Conservation (phyloP, 2,888 invertebrate species). For the Platycnemis pennipes region DNA sequence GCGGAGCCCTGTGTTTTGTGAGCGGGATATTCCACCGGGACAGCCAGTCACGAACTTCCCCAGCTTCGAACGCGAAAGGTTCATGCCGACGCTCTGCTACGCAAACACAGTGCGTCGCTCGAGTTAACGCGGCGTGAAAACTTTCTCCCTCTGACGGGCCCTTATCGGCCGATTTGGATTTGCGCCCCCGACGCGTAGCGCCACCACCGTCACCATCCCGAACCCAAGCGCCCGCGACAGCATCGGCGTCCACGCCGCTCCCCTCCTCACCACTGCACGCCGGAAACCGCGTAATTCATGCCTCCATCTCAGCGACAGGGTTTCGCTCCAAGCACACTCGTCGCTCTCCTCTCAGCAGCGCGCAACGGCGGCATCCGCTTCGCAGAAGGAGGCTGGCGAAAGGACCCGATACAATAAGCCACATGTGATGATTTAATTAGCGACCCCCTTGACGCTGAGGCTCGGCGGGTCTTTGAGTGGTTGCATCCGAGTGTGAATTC, state of each 20-base stretch:
- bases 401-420: neutral
- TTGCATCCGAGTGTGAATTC: neutral
- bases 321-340: too few species aligned
- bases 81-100: neutral
- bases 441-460: neutral
- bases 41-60: neutral
- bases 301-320: too few species aligned
- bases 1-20: too few species aligned
- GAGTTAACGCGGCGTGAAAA: neutral
- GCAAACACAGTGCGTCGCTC: neutral
- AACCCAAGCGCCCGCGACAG: too few species aligned
- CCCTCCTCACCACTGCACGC: too few species aligned
- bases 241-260: too few species aligned
- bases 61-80: neutral
- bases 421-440: neutral
- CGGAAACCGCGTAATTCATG: too few species aligned
- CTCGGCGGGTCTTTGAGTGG: neutral
- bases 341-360: too few species aligned
- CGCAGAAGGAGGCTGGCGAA: too few species aligned
- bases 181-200: neutral
- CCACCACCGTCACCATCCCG: too few species aligned
- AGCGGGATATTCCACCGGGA: neutral
- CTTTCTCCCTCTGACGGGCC: neutral
- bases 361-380: too few species aligned
- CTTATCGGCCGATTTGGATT: neutral